These are phyloP conservation scores for Vireo griseus DNA, from an alignment of 2,797 vertebrate genomes.

Conservation along the genomic window DNA sequence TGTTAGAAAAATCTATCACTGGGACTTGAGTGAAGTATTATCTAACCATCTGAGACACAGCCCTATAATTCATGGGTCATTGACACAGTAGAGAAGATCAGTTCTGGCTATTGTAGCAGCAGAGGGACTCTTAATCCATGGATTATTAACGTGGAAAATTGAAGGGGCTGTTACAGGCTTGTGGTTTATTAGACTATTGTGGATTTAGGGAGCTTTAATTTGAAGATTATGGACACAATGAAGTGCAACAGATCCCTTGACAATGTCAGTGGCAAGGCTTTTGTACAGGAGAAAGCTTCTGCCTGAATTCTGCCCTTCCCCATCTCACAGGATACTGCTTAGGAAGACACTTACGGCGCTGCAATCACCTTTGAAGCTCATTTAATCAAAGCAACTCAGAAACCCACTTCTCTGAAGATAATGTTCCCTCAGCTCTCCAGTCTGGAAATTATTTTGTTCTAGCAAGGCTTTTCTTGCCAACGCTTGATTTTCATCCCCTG, in stretches of 20 bases:
- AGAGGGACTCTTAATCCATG: constrained; percentile 47
- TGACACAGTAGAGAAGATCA: constrained; percentile 26
- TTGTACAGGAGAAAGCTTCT: constrained; percentile 12
- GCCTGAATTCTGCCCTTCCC: not conserved
- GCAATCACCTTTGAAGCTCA: constrained; percentile 40
- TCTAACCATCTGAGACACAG: constrained; percentile 56
- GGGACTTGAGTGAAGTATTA: constrained; percentile 56
- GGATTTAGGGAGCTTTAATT: constrained; percentile 60
- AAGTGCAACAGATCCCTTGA: constrained; percentile 42
- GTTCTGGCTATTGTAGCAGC: constrained; percentile 45
- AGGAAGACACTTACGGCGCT: constrained; percentile 13
- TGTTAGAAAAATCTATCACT: constrained; percentile 41
- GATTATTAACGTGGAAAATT: constrained; percentile 59
- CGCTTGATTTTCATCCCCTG: not conserved
- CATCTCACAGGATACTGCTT: constrained; percentile 21
- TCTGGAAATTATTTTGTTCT: constrained; percentile 4
- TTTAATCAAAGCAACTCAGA: constrained; percentile 25
- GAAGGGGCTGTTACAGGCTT: constrained; percentile 55
- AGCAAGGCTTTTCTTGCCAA: not conserved
- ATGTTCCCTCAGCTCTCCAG: not conserved
- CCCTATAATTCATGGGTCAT: constrained; percentile 52
- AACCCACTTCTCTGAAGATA: not conserved
- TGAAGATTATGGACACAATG: constrained; percentile 36
- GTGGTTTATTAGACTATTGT: constrained; percentile 56
- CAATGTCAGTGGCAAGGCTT: constrained; percentile 56